Conservation (phyloP, 2,888 invertebrate genomes). For the Mesorhabditis sp. region DNA sequence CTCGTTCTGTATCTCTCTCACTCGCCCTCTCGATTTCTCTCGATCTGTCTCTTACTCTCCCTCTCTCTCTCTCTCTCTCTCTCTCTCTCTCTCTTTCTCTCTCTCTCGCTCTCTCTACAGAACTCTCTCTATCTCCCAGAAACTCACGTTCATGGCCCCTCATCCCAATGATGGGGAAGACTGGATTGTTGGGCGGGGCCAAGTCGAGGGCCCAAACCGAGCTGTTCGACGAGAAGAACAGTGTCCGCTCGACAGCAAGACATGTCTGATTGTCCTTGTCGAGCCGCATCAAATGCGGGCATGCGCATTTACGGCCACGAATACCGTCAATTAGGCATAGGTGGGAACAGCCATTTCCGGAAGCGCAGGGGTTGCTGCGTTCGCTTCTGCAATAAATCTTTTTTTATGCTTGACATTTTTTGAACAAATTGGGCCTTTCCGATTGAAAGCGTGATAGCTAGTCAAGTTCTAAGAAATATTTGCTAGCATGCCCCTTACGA, state of each 20-base stretch:
- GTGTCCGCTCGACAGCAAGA: slow-evolving; percentile 20
- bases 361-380: slow-evolving; percentile 57
- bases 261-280: slow-evolving; percentile 59
- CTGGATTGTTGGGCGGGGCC: slow-evolving; percentile 72
- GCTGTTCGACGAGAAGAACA: slow-evolving; percentile 39
- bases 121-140: too few relatives aligned
- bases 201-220: slow-evolving; percentile 77
- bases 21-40: too few relatives aligned
- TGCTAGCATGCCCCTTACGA: too few relatives aligned
- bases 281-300: slow-evolving; percentile 81
- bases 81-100: too few relatives aligned
- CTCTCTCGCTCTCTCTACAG: too few relatives aligned
- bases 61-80: too few relatives aligned
- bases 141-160: slow-evolving; percentile 54
- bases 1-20: too few relatives aligned
- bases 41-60: too few relatives aligned
- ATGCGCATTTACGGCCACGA: slow-evolving; percentile 72
- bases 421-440: too few relatives aligned
- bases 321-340: slow-evolving; percentile 74
- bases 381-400: slow-evolving; percentile 27
- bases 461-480: too few relatives aligned
- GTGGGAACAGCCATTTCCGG: slow-evolving; percentile 76
- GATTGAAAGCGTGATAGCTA: too few relatives aligned
- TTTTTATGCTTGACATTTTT: too few relatives aligned
- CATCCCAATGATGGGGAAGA: slow-evolving; percentile 74